Conservation (phyloP, 2,888 invertebrate genomes). For the Disparrhopalites patrizii region DNA sequence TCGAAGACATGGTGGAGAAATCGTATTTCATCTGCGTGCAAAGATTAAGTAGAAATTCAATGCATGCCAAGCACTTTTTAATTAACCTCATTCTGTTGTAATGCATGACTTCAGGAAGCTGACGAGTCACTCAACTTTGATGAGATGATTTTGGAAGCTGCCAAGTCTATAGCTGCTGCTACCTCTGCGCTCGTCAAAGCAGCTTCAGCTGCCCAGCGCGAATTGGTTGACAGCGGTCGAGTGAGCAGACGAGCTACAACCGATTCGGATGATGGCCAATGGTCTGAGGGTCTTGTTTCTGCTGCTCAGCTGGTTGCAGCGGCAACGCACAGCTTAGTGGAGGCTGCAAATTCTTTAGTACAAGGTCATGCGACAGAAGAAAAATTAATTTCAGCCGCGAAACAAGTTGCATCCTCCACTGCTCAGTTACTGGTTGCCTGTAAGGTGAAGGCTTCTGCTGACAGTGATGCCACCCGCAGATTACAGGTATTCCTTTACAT, state of each 20-base stretch:
- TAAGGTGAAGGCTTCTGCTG: conserved; percentile 96
- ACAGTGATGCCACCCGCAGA: conserved; percentile 86
- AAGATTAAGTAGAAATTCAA: too few relatives aligned
- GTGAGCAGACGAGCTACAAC: conserved; percentile 73
- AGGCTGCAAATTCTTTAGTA: conserved; percentile 95
- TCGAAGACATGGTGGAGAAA: too few relatives aligned
- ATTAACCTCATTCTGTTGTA: too few relatives aligned
- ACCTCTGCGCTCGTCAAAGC: conserved; percentile 95
- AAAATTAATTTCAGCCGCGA: conserved; percentile 90
- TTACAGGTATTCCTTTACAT: too few relatives aligned
- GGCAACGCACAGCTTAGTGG: conserved; percentile 89
- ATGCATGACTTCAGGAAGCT: conserved; percentile 65
- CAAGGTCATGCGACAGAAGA: conserved; percentile 90
- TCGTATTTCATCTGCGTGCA: too few relatives aligned
- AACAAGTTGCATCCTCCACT: conserved; percentile 94
- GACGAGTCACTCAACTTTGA: conserved; percentile 96
- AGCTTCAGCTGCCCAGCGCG: conserved; percentile 93
- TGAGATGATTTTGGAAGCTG: conserved; percentile 97
- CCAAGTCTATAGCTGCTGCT: conserved; percentile 94
- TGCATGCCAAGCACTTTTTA: too few relatives aligned
- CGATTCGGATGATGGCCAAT: conserved; percentile 92
- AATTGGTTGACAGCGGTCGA: conserved; percentile 85
- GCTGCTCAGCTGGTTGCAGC: conserved; percentile 90
- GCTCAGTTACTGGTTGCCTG: conserved; percentile 97
- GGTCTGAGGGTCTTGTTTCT: conserved; percentile 95